phyloP scores from a whole-genome alignment of 2,888 invertebrate species.

The Ochropleura leucogaster region DNA sequence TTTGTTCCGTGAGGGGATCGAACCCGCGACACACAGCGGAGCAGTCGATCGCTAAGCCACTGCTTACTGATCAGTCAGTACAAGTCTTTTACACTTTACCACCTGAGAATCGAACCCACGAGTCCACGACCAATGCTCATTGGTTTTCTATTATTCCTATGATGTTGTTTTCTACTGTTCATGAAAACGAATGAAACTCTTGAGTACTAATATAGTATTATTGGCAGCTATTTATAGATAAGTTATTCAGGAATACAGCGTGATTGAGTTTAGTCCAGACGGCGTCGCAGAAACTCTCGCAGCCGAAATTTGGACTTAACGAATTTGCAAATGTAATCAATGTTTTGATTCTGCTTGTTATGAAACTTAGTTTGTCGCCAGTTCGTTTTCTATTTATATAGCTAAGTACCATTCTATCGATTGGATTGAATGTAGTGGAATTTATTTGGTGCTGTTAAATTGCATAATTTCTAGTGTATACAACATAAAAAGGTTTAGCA shows the following conservation, averaged over 20 bases:
- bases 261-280: slow-evolving; percentile 36
- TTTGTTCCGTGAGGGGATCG: too few relatives aligned
- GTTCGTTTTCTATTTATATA: not conserved
- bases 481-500: too few relatives aligned
- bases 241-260: slow-evolving; percentile 41
- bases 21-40: too few relatives aligned
- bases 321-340: slow-evolving; percentile 56
- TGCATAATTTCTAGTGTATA: too few relatives aligned
- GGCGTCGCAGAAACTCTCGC: slow-evolving; percentile 28
- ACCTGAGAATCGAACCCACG: too few relatives aligned
- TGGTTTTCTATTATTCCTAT: too few relatives aligned
- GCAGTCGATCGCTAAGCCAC: too few relatives aligned
- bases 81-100: too few relatives aligned
- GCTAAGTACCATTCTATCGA: not conserved
- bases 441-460: slow-evolving; percentile 3
- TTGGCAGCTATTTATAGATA: slow-evolving; percentile 4
- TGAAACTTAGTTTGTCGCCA: slow-evolving; percentile 1
- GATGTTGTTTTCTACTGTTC: not conserved
- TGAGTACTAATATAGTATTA: not conserved
- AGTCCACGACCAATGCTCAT: too few relatives aligned
- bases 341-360: slow-evolving; percentile 44
- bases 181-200: not conserved
- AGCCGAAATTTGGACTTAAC: slow-evolving; percentile 30
- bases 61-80: too few relatives aligned
- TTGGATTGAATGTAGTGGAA: not conserved